Conservation (phyloP, 1,140 invertebrate species). For the Cephus cinctus region DNA sequence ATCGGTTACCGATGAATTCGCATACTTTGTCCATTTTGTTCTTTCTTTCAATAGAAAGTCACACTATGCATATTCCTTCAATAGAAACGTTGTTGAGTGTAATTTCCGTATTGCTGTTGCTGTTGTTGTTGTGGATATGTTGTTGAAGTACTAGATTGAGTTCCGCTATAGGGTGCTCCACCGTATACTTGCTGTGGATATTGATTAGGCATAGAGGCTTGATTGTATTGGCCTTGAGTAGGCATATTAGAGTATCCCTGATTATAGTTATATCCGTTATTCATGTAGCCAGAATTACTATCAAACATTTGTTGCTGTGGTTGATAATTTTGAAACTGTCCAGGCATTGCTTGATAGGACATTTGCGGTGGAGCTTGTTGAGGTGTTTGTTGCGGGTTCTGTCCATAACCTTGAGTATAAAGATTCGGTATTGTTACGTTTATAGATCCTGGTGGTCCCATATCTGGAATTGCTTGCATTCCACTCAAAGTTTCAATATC, state of each 20-base stretch:
- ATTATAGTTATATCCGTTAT: constrained; percentile 34
- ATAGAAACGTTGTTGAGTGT: constrained; percentile 32
- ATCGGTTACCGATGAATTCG: too few relatives aligned
- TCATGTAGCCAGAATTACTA: constrained; percentile 25
- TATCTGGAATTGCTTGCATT: background rate
- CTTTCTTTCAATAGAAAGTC: too few relatives aligned
- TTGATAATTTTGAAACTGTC: constrained; percentile 26
- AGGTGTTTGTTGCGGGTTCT: constrained; percentile 15
- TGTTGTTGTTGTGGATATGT: constrained; percentile 34
- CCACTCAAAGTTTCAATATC: constrained; percentile 8
- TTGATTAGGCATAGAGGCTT: constrained; percentile 21
- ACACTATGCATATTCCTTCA: background rate
- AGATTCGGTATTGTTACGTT: constrained; percentile 1
- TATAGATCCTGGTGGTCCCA: background rate
- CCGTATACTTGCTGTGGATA: constrained; percentile 25
- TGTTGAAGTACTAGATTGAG: constrained; percentile 26
- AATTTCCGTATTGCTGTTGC: constrained; percentile 42
- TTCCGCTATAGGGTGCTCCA: constrained; percentile 12
- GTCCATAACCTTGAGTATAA: constrained; percentile 9
- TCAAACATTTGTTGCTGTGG: constrained; percentile 29
- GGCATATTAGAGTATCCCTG: constrained; percentile 29
- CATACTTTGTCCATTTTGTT: too few relatives aligned
- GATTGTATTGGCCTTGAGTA: constrained; percentile 22
- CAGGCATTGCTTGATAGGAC: constrained; percentile 4
- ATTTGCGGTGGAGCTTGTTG: background rate